These are phyloP conservation scores for Eremophila alpestris DNA, from an alignment of 2,797 vertebrate species.

Conservation along the genomic window DNA sequence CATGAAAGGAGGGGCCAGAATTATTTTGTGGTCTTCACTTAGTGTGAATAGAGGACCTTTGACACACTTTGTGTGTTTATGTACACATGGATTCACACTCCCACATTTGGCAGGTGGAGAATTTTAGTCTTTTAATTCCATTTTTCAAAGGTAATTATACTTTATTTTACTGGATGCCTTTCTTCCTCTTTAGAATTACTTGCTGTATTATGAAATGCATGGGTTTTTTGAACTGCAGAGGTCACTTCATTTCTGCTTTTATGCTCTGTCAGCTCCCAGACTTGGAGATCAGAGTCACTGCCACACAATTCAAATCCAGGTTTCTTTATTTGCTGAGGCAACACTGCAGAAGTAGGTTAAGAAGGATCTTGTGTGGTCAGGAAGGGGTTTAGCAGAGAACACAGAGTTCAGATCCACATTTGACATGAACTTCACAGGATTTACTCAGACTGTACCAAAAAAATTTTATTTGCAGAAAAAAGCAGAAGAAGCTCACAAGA, in stretches of 20 bases:
- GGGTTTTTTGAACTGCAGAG: not conserved
- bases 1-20: not conserved
- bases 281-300: not conserved
- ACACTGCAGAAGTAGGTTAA: not conserved
- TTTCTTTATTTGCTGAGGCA: not conserved
- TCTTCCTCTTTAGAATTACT: not conserved
- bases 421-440: not conserved
- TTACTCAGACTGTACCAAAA: not conserved
- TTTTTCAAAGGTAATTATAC: not conserved
- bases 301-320: not conserved
- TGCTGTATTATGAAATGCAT: not conserved
- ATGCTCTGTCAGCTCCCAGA: not conserved
- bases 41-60: not conserved
- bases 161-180: not conserved
- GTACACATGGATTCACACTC: not conserved
- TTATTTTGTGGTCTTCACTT: not conserved
- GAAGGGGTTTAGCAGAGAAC: not conserved
- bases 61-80: not conserved
- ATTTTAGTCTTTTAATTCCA: not conserved
- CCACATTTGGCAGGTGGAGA: not conserved
- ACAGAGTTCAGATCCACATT: not conserved
- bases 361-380: not conserved
- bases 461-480: slow-evolving; percentile 87
- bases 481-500: slow-evolving; percentile 98
- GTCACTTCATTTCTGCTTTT: not conserved